A percentile compares a stretch with the other conserved stretches of the same genome.
Conservation (phyloP, 2,888 invertebrate species). For the Sialis lutaria region DNA sequence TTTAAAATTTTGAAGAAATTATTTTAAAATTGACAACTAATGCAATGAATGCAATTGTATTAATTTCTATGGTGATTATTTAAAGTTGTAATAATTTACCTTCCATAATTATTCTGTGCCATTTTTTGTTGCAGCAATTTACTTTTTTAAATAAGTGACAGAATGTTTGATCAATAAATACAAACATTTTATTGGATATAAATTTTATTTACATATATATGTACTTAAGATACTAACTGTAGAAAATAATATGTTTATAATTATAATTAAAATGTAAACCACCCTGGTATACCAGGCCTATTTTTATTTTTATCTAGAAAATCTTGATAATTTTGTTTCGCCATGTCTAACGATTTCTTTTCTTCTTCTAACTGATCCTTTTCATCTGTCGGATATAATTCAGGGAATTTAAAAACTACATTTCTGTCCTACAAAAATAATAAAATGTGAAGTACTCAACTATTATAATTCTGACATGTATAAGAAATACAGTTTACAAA, state of each 20-base stretch:
- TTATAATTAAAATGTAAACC: conserved; percentile 55
- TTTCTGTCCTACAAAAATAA: conserved; percentile 43
- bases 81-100: too few species aligned
- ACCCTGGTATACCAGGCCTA: conserved; percentile 55
- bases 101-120: too few species aligned
- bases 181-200: too few species aligned
- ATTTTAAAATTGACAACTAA: too few species aligned
- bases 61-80: too few species aligned
- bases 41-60: too few species aligned
- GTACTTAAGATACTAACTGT: too few species aligned
- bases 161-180: too few species aligned
- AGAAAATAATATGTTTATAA: conserved; percentile 8
- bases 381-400: conserved; percentile 39
- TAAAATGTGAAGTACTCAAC: conserved; percentile 4
- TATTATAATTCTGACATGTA: neutral
- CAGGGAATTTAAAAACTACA: conserved; percentile 58
- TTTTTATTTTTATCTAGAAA: conserved; percentile 46
- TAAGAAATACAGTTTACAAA: neutral
- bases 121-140: conserved; percentile 29
- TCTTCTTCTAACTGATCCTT: conserved; percentile 38
- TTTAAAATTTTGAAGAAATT: conserved; percentile 1
- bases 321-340: conserved; percentile 38
- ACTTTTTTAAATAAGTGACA: conserved; percentile 19
- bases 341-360: conserved; percentile 39
- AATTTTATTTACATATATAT: too few species aligned